A percentile compares a stretch with the other conserved stretches of the same genome.
These are phyloP conservation scores for Telenomus remus DNA, from an alignment of 1,140 invertebrate species.

Conservation along the genomic window DNA sequence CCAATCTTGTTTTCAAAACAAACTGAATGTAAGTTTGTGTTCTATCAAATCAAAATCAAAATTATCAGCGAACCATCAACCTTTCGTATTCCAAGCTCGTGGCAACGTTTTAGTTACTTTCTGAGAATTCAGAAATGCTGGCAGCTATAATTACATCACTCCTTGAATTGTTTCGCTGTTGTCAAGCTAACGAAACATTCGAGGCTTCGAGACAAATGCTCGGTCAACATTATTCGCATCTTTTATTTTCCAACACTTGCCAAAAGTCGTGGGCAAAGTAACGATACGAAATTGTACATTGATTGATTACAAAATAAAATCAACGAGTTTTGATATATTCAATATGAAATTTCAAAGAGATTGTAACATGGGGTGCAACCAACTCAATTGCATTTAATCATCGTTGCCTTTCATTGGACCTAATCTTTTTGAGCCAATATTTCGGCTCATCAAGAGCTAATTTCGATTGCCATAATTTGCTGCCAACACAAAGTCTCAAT, in stretches of 20 bases:
- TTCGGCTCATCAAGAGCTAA: no score
- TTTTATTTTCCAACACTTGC: no score
- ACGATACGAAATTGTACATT: no score
- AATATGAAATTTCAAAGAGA: slow-evolving; percentile 5
- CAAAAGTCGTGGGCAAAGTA: no score
- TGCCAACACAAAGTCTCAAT: no score
- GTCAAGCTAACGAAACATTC: slow-evolving; percentile 39
- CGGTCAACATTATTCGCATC: background rate
- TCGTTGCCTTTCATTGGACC: background rate
- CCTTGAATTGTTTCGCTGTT: slow-evolving; percentile 51
- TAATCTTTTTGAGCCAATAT: background rate
- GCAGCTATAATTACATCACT: slow-evolving; percentile 47
- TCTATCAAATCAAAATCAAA: background rate
- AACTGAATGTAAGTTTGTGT: no score
- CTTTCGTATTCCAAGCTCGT: slow-evolving; percentile 5
- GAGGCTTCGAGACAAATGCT: slow-evolving; percentile 26
- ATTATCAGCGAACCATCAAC: background rate
- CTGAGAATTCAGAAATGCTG: slow-evolving; percentile 45
- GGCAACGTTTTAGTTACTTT: slow-evolving; percentile 14
- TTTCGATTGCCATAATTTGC: no score
- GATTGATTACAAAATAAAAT: background rate
- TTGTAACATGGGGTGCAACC: slow-evolving; percentile 12
- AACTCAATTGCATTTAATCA: slow-evolving; percentile 12
- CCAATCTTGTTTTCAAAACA: background rate
- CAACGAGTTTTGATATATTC: slow-evolving; percentile 1